phyloP scores from a whole-genome alignment of 1,140 invertebrate genomes.

The Leptonema lineaticorne region DNA sequence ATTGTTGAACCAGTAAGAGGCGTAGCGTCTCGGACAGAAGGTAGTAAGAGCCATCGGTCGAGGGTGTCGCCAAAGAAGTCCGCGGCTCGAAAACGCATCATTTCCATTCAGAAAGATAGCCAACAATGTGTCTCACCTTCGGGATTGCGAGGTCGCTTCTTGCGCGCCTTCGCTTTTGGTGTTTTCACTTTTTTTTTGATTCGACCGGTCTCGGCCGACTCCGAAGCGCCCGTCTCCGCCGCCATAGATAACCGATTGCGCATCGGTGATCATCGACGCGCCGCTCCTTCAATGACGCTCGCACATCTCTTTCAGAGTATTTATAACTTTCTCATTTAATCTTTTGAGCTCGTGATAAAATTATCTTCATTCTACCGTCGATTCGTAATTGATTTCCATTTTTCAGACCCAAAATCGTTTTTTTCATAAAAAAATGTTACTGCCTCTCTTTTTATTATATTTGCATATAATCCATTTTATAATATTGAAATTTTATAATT shows the following conservation, averaged over 20 bases:
- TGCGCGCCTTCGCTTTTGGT: constrained; percentile 42
- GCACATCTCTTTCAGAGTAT: not conserved
- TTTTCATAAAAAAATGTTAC: no score
- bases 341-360: no score
- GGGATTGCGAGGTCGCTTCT: constrained; percentile 54
- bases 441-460: no score
- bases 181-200: constrained; percentile 52
- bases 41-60: constrained; percentile 31
- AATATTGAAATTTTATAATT: no score
- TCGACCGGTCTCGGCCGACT: constrained; percentile 41
- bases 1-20: not conserved
- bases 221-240: not conserved
- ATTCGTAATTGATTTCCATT: no score
- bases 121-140: constrained; percentile 46
- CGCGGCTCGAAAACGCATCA: not conserved
- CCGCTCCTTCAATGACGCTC: not conserved
- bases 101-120: no score
- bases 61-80: not conserved
- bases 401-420: no score
- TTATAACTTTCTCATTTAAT: no score
- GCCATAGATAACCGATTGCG: not conserved
- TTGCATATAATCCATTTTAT: no score
- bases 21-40: constrained; percentile 21
- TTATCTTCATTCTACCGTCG: no score
- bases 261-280: no score